Conservation (phyloP, 2,888 invertebrate genomes). For the Drosophila putrida region DNA sequence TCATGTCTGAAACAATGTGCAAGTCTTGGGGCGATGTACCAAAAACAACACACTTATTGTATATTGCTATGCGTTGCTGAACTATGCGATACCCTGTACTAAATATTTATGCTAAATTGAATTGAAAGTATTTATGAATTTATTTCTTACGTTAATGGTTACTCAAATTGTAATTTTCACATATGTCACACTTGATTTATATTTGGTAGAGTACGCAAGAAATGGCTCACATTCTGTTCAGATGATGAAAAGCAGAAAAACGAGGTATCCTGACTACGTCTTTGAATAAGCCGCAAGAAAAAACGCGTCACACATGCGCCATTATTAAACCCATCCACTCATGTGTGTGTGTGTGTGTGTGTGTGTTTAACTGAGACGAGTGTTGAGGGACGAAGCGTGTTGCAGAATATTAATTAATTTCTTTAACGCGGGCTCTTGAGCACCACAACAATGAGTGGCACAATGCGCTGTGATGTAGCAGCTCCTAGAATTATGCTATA, state of each 20-base stretch:
- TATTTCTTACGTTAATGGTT: not conserved
- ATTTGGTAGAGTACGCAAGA: not conserved
- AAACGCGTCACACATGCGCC: conserved; percentile 68
- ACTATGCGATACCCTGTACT: conserved; percentile 1
- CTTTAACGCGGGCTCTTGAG: conserved; percentile 63
- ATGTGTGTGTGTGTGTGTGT: conserved; percentile 10
- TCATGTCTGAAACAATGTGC: conserved; percentile 4
- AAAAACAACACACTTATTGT: not conserved
- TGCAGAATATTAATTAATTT: conserved; percentile 81
- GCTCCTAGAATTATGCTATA: conserved; percentile 79
- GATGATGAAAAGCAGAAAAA: conserved; percentile 15
- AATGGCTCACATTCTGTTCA: conserved; percentile 11
- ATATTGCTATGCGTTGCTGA: not conserved
- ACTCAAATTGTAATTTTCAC: not conserved
- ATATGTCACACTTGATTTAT: no score
- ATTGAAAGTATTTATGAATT: no score
- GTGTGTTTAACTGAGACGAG: conserved; percentile 4
- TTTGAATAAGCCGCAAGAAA: conserved; percentile 45
- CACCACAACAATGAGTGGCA: conserved; percentile 75
- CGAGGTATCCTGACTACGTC: conserved; percentile 22
- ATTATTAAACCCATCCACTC: conserved; percentile 65
- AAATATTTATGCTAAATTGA: not conserved
- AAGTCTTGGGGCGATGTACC: not conserved
- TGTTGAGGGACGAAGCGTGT: conserved; percentile 25
- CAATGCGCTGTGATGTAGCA: conserved; percentile 66